Percentiles rank a stretch among this genome's conserved stretches.
Evolutionary conservation across 2,888 invertebrate genomes (phyloP).

Genomic region (Agrotis ipsilon): DNA sequence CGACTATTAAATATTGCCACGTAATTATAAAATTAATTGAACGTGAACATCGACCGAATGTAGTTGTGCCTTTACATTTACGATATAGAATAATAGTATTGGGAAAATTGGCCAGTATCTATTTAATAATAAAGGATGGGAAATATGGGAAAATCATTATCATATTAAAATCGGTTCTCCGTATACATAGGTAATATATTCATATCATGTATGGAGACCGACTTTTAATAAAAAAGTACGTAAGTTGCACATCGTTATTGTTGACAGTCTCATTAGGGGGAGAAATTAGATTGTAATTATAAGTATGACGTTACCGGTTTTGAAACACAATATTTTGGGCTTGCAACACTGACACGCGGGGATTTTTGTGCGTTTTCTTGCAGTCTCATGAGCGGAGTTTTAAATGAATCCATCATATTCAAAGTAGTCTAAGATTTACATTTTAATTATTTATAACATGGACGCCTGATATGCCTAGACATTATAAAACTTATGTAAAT

Average conservation of each 20-base stretch:
- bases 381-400: not conserved
- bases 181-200: conserved; percentile 53
- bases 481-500: conserved; percentile 50
- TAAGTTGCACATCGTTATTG: conserved; percentile 72
- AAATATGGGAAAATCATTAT: conserved; percentile 44
- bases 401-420: conserved; percentile 13
- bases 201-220: conserved; percentile 64
- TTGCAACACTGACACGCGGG: conserved; percentile 12
- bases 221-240: conserved; percentile 59
- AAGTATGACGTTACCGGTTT: conserved; percentile 62
- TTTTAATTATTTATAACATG: conserved; percentile 24
- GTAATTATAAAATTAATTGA: conserved; percentile 27
- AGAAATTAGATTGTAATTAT: conserved; percentile 60
- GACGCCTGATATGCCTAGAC: conserved; percentile 37
- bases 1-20: conserved; percentile 24
- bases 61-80: conserved; percentile 47
- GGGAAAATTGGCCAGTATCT: conserved; percentile 71
- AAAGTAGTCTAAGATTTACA: conserved; percentile 40
- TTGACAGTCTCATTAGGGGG: conserved; percentile 68
- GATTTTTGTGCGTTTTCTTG: not conserved
- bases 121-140: conserved; percentile 49
- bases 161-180: conserved; percentile 60
- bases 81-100: conserved; percentile 57
- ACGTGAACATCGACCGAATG: conserved; percentile 53
- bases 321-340: conserved; percentile 62